Percentiles rank a stretch among this genome's conserved stretches.
phyloP scores from a whole-genome alignment of 2,797 vertebrate species.

The Amazona finschi region DNA sequence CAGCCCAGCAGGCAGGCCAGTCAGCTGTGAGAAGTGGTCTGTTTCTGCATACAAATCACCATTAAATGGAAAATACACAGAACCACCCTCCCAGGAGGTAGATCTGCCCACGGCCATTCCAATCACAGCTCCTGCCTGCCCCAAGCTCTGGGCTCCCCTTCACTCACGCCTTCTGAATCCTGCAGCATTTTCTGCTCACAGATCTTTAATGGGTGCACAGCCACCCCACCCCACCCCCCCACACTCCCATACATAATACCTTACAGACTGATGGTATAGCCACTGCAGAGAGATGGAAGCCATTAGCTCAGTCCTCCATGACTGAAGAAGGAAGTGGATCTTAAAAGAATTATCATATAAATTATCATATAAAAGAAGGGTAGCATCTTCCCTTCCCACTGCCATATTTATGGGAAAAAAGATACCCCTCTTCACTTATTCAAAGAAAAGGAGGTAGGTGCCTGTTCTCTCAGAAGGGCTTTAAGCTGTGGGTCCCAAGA shows the following conservation, averaged over 20 bases:
- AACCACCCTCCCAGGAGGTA: neutral
- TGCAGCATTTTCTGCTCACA: neutral
- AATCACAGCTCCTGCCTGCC: neutral
- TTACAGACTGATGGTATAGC: neutral
- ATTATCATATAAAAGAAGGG: neutral
- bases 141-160: neutral
- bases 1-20: slow-evolving; percentile 31
- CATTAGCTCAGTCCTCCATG: neutral
- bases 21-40: neutral
- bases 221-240: rapidly evolving
- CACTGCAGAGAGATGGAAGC: neutral
- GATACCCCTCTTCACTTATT: neutral
- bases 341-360: neutral
- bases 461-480: neutral
- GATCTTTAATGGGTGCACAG: neutral
- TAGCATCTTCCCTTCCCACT: neutral
- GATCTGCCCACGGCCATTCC: neutral
- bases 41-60: slow-evolving; percentile 28
- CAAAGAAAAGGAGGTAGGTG: neutral
- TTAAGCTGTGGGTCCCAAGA: neutral
- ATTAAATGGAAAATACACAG: neutral
- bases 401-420: neutral
- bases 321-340: neutral
- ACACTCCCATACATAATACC: neutral
- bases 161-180: neutral